Evolutionary conservation across 2,113 vertebrate species (phyloP).

Genomic region (Pleuronectes platessa): DNA sequence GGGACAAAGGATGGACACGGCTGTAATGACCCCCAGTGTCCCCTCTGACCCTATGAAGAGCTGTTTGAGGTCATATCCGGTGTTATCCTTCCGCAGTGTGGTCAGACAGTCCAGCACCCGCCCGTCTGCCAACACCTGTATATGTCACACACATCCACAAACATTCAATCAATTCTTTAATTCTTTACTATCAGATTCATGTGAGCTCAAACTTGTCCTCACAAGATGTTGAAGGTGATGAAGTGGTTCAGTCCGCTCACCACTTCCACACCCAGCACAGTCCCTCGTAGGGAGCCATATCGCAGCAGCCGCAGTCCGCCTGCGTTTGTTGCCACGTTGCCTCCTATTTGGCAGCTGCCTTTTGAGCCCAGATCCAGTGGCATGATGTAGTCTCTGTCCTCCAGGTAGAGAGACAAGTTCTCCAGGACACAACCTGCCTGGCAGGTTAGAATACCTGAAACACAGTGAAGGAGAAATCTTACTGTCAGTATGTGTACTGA

Average conservation of each 20-base stretch:
- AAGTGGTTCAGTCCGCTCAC: slow-evolving; percentile 79
- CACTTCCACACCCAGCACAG: slow-evolving; percentile 93
- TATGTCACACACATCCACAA: background rate
- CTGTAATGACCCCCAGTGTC: slow-evolving; percentile 92
- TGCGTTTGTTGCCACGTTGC: slow-evolving; percentile 94
- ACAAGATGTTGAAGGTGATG: background rate
- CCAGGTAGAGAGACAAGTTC: slow-evolving; percentile 86
- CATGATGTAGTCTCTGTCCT: slow-evolving; percentile 88
- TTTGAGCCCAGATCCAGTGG: slow-evolving; percentile 96
- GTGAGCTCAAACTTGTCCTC: background rate
- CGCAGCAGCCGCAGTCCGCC: slow-evolving; percentile 91
- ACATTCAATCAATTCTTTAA: background rate
- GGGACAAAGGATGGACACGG: slow-evolving; percentile 91
- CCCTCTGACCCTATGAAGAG: slow-evolving; percentile 97
- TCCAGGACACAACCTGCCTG: slow-evolving; percentile 95
- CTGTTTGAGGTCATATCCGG: slow-evolving; percentile 97
- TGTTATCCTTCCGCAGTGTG: slow-evolving; percentile 94
- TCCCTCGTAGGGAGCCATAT: slow-evolving; percentile 92
- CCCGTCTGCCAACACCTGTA: slow-evolving; percentile 91
- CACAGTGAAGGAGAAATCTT: background rate
- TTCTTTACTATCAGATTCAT: background rate
- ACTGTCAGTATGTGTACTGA: too few species aligned
- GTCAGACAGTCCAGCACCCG: slow-evolving; percentile 87
- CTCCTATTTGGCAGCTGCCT: slow-evolving; percentile 97
- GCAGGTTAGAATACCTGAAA: slow-evolving; percentile 90